Percentiles rank a stretch among this genome's conserved stretches.
phyloP scores from a whole-genome alignment of 1,140 invertebrate genomes.

The Sinonovacula constricta region DNA sequence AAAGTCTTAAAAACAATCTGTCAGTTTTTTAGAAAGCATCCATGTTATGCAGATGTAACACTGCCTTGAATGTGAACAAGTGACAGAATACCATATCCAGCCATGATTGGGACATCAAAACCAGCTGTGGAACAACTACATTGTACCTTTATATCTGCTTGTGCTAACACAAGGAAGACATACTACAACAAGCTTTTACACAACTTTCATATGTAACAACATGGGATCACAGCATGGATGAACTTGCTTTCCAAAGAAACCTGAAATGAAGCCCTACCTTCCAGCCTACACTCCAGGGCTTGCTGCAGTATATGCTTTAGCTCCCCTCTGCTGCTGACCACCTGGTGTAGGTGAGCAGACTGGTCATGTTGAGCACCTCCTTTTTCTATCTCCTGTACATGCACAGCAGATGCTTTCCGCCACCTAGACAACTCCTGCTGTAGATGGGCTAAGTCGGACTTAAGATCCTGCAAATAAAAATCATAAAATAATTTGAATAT shows the following conservation, averaged over 20 bases:
- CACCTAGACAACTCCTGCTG: slow-evolving; percentile 62
- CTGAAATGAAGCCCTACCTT: too few relatives aligned
- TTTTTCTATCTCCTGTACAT: slow-evolving; percentile 40
- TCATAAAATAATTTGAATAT: neutral
- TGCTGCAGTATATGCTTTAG: slow-evolving; percentile 57
- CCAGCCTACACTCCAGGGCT: slow-evolving; percentile 57
- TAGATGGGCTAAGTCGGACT: slow-evolving; percentile 58
- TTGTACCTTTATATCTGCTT: too few relatives aligned
- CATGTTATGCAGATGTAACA: too few relatives aligned
- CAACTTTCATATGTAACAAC: too few relatives aligned
- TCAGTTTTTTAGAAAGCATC: neutral
- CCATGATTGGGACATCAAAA: too few relatives aligned
- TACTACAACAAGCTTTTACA: too few relatives aligned
- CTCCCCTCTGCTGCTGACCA: slow-evolving; percentile 55
- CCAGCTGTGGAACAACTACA: too few relatives aligned
- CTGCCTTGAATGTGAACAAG: too few relatives aligned
- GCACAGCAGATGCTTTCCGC: slow-evolving; percentile 49
- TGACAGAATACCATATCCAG: too few relatives aligned
- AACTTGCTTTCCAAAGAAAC: too few relatives aligned
- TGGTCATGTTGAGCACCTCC: slow-evolving; percentile 29
- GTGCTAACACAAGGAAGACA: too few relatives aligned
- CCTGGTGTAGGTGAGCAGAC: slow-evolving; percentile 45
- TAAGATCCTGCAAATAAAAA: slow-evolving; percentile 60
- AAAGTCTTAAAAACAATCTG: neutral
- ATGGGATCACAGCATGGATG: too few relatives aligned